Evolutionary conservation across 2,888 invertebrate genomes (phyloP).

Genomic region (Candidula unifasciata): DNA sequence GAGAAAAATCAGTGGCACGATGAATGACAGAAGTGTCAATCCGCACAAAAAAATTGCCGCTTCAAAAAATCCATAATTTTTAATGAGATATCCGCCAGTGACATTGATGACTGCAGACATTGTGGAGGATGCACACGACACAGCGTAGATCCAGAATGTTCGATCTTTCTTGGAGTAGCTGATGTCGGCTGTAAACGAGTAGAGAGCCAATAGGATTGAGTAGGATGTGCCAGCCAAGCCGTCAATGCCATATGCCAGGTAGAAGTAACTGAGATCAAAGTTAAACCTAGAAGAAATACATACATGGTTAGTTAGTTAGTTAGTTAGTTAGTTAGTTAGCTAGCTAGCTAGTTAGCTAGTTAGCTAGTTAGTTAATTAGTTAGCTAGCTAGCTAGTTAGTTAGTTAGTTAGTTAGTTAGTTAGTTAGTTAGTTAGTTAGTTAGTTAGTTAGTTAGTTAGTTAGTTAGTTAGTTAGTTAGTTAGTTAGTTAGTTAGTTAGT

Average conservation of each 20-base stretch:
- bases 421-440: too few species aligned
- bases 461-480: too few species aligned
- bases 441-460: too few species aligned
- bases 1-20: conserved; percentile 37
- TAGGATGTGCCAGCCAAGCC: conserved; percentile 49
- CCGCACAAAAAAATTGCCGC: conserved; percentile 10
- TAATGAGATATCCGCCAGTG: conserved; percentile 43
- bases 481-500: too few species aligned
- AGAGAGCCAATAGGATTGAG: conserved; percentile 33
- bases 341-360: too few species aligned
- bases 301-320: too few species aligned
- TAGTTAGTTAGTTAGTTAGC: too few species aligned
- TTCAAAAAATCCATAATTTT: conserved; percentile 34
- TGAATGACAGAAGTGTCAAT: conserved; percentile 12
- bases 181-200: conserved; percentile 48
- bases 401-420: too few species aligned
- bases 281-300: conserved; percentile 30
- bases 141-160: conserved; percentile 34
- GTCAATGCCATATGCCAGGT: conserved; percentile 43
- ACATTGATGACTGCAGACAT: conserved; percentile 12
- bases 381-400: too few species aligned
- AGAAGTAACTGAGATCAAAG: conserved; percentile 35
- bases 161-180: conserved; percentile 4
- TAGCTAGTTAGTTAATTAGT: too few species aligned
- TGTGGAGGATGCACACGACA: conserved; percentile 3